Percentiles rank a stretch among this genome's conserved stretches.
These are phyloP conservation scores for Uromys caudimaculatus DNA, from an alignment of 2,797 vertebrate genomes.

Conservation along the genomic window DNA sequence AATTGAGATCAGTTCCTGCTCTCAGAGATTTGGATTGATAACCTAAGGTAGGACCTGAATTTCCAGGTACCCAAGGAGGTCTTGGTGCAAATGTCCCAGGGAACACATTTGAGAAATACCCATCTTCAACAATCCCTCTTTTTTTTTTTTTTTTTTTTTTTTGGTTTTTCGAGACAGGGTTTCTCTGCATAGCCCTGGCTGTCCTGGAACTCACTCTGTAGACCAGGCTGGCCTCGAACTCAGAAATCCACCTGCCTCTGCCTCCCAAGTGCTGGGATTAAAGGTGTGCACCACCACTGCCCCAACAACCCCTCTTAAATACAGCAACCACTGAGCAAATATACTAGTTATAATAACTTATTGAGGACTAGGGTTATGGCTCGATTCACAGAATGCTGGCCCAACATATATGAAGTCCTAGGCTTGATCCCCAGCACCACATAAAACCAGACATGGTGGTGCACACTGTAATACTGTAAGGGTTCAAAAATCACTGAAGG, in stretches of 20 bases:
- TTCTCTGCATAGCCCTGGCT: too few relatives aligned
- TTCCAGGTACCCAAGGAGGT: background rate
- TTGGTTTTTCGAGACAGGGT: too few relatives aligned
- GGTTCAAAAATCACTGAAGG: too few relatives aligned
- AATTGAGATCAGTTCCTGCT: background rate
- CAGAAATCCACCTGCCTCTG: too few relatives aligned
- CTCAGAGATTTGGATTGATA: background rate
- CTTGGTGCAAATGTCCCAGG: slow-evolving; percentile 13
- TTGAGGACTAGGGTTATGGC: background rate
- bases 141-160: too few relatives aligned
- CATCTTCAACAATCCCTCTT: slow-evolving; percentile 34
- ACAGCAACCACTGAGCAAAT: slow-evolving; percentile 18
- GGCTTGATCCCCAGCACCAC: background rate
- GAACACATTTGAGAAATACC: slow-evolving; percentile 10
- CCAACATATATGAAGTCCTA: background rate
- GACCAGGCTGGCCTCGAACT: too few relatives aligned
- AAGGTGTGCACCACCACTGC: too few relatives aligned
- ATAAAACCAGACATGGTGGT: background rate
- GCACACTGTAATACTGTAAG: too few relatives aligned
- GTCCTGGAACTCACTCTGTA: too few relatives aligned
- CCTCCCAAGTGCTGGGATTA: too few relatives aligned
- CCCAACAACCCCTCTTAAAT: slow-evolving; percentile 1
- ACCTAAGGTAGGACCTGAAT: background rate
- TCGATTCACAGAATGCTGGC: background rate
- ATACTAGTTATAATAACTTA: slow-evolving; percentile 6